A percentile compares a stretch with the other conserved stretches of the same genome.
phyloP scores from a whole-genome alignment of 2,113 vertebrate genomes.

The Tonatia bakeri region DNA sequence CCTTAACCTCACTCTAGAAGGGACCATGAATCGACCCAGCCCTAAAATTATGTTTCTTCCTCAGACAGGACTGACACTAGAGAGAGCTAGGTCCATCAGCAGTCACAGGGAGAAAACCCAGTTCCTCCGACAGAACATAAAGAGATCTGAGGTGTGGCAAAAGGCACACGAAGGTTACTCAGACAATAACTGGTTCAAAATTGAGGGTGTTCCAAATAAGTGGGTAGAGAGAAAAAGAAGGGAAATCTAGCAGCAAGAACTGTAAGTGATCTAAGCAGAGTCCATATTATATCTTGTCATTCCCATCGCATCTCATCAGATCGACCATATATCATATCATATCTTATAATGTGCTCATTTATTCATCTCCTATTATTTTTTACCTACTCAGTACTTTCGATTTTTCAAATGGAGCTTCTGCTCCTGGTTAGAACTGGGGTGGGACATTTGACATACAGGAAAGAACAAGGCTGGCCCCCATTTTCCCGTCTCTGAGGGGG shows the following conservation, averaged over 20 bases:
- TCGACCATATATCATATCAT: background rate
- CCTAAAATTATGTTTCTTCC: background rate
- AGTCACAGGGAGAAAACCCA: background rate
- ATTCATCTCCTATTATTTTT: background rate
- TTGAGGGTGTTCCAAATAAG: background rate
- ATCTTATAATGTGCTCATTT: background rate
- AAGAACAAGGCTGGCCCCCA: background rate
- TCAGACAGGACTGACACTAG: background rate
- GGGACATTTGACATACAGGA: background rate
- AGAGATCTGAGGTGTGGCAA: background rate
- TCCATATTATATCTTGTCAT: background rate
- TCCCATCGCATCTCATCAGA: background rate
- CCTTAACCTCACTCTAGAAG: background rate
- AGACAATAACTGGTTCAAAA: background rate
- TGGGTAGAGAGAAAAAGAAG: background rate
- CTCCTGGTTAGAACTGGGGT: background rate
- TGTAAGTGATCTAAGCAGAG: background rate
- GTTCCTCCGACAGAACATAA: background rate
- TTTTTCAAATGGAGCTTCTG: background rate
- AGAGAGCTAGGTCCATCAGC: background rate
- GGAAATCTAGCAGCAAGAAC: background rate
- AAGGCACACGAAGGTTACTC: fast-evolving
- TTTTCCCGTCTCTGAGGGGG: too few relatives aligned
- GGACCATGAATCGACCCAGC: background rate
- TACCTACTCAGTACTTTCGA: background rate